phyloP scores from a whole-genome alignment of 2,888 invertebrate species.

The Oscheius myriophilus region DNA sequence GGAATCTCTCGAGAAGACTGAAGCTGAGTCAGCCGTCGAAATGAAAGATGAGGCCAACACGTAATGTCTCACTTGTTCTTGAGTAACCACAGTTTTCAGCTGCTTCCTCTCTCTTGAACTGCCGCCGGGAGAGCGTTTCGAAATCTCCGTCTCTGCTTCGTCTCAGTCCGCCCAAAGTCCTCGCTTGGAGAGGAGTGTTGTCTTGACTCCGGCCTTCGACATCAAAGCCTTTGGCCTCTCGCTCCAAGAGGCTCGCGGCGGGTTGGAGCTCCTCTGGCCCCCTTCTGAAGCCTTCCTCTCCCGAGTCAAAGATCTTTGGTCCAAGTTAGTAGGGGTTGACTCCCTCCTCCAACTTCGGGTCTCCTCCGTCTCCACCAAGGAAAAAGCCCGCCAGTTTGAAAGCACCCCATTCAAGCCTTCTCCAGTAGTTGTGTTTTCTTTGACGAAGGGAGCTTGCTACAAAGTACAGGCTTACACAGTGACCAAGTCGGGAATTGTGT shows the following conservation, averaged over 20 bases:
- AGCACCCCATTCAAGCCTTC: slow-evolving; percentile 41
- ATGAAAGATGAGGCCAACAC: slow-evolving; percentile 14
- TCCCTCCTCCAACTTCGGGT: slow-evolving; percentile 62
- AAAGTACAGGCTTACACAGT: slow-evolving; percentile 68
- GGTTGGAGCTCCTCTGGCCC: slow-evolving; percentile 65
- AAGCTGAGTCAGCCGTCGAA: slow-evolving; percentile 50
- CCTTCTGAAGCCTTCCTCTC: slow-evolving; percentile 61
- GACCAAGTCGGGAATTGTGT: slow-evolving; percentile 68
- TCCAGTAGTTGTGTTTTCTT: slow-evolving; percentile 39
- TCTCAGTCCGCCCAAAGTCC: slow-evolving; percentile 49
- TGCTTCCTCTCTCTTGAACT: slow-evolving; percentile 51
- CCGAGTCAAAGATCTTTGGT: slow-evolving; percentile 63
- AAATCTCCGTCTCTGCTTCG: slow-evolving; percentile 44
- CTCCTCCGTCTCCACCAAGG: slow-evolving; percentile 29
- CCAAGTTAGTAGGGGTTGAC: slow-evolving; percentile 63
- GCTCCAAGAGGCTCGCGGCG: slow-evolving; percentile 57
- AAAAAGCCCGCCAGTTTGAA: slow-evolving; percentile 46
- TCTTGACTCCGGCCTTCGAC: slow-evolving; percentile 67
- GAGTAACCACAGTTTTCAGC: slow-evolving; percentile 29
- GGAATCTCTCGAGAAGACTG: slow-evolving; percentile 50
- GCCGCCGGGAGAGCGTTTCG: slow-evolving; percentile 55
- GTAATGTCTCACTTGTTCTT: no score
- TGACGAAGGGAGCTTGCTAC: slow-evolving; percentile 65
- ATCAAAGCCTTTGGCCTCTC: slow-evolving; percentile 63
- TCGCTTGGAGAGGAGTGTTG: slow-evolving; percentile 62